A percentile compares a stretch with the other conserved stretches of the same genome.
phyloP scores from a whole-genome alignment of 2,113 vertebrate species.

The Meriones unguiculatus region DNA sequence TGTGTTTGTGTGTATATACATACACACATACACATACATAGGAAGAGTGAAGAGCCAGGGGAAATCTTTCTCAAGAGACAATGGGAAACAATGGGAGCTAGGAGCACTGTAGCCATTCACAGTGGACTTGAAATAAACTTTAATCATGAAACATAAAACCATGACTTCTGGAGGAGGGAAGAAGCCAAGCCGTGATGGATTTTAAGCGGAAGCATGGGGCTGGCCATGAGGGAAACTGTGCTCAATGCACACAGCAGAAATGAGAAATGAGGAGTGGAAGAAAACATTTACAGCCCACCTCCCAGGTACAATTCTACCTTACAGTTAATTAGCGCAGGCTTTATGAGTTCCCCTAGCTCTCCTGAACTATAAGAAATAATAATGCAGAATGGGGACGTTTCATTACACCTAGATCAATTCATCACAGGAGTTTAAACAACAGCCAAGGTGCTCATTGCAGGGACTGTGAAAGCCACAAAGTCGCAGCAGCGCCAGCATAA shows the following conservation, averaged over 20 bases:
- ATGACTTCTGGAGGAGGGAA: neutral
- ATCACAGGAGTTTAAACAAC: neutral
- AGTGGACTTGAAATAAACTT: neutral
- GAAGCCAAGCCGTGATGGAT: neutral
- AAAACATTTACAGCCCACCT: conserved; percentile 9
- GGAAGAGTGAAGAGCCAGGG: neutral
- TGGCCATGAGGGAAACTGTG: neutral
- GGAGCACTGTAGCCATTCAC: neutral
- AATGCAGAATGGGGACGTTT: conserved; percentile 38
- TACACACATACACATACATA: no score
- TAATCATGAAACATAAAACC: neutral
- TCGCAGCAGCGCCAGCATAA: neutral
- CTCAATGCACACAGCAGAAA: neutral
- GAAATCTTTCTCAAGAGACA: neutral
- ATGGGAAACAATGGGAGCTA: neutral
- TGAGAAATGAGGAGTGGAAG: neutral
- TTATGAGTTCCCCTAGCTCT: conserved; percentile 37
- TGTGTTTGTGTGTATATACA: no score
- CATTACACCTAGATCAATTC: conserved; percentile 13
- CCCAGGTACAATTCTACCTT: neutral
- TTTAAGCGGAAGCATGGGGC: neutral
- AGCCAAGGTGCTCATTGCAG: neutral
- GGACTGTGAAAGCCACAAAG: conserved; percentile 8
- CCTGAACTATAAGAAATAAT: conserved; percentile 42
- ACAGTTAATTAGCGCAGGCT: conserved; percentile 20